These are phyloP conservation scores for Netelia melanura DNA, from an alignment of 2,888 invertebrate species.

Conservation along the genomic window DNA sequence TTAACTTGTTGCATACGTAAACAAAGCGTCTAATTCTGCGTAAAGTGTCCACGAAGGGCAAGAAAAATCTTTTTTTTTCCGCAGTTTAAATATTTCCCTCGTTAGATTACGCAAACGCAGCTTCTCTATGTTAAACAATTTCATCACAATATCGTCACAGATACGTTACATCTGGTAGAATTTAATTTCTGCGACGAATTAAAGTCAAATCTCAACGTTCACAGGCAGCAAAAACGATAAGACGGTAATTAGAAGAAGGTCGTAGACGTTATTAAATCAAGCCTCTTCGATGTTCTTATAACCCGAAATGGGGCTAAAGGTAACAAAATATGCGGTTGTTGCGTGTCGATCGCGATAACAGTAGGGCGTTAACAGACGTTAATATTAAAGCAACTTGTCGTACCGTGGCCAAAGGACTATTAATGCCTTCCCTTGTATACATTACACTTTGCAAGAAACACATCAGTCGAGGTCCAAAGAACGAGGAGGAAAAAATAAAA, in stretches of 20 bases:
- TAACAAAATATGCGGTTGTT: slow-evolving; percentile 1
- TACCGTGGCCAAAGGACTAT: slow-evolving; percentile 15
- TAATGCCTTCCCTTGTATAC: slow-evolving; percentile 19
- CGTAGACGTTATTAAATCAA: slow-evolving; percentile 3
- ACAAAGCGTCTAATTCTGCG: slow-evolving; percentile 66
- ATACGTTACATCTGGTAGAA: too few species aligned
- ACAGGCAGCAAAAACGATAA: too few species aligned
- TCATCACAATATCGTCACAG: too few species aligned
- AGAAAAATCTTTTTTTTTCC: not conserved
- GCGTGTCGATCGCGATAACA: slow-evolving; percentile 62
- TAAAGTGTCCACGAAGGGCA: slow-evolving; percentile 31
- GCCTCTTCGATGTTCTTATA: slow-evolving; percentile 14
- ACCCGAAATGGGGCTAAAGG: not conserved
- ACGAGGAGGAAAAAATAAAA: not conserved
- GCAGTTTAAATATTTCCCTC: not conserved
- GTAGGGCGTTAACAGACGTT: slow-evolving; percentile 48
- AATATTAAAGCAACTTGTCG: slow-evolving; percentile 36
- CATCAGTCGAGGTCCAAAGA: not conserved
- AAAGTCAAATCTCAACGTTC: too few species aligned
- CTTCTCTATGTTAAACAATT: not conserved
- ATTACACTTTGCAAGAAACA: slow-evolving; percentile 22
- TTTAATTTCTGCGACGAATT: too few species aligned
- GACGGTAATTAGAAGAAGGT: too few species aligned
- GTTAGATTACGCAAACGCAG: not conserved
- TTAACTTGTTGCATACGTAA: slow-evolving; percentile 79